Percentiles rank a stretch among this genome's conserved stretches.
These are phyloP conservation scores for Diplodus sargus DNA, from an alignment of 2,797 vertebrate species.

Conservation along the genomic window DNA sequence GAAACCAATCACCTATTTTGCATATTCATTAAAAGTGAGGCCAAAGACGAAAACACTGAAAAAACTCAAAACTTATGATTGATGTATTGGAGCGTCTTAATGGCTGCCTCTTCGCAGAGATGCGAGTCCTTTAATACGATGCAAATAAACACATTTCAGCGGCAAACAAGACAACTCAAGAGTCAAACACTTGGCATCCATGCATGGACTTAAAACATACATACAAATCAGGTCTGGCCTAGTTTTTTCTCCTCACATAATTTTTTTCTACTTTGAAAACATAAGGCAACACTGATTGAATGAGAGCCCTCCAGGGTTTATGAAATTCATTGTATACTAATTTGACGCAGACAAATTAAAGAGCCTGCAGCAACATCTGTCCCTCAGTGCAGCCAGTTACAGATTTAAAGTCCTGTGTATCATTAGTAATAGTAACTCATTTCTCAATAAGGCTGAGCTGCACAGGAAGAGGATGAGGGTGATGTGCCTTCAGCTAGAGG, in stretches of 20 bases:
- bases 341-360: conserved; percentile 74
- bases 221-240: conserved; percentile 54
- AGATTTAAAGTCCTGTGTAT: conserved; percentile 53
- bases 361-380: conserved; percentile 70
- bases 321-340: conserved; percentile 73
- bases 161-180: conserved; percentile 38
- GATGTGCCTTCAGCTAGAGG: conserved; percentile 12
- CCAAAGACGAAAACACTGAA: conserved; percentile 16
- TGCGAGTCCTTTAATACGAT: conserved; percentile 23
- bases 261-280: conserved; percentile 59
- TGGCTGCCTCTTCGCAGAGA: background rate
- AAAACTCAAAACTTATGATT: background rate
- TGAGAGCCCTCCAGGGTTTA: conserved; percentile 57
- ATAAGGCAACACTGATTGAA: conserved; percentile 64
- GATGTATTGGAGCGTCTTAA: background rate
- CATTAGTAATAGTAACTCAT: conserved; percentile 43
- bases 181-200: conserved; percentile 43
- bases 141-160: conserved; percentile 41
- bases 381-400: conserved; percentile 63
- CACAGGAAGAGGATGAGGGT: conserved; percentile 18
- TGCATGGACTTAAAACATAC: background rate
- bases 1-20: conserved; percentile 1
- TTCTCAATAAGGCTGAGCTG: conserved; percentile 42
- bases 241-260: conserved; percentile 47
- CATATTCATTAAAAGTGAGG: conserved; percentile 23